Evolutionary conservation across 37 sponge, comb jelly and placozoan genomes (phyloP).

Genomic region (Petrosia ficiformis): DNA sequence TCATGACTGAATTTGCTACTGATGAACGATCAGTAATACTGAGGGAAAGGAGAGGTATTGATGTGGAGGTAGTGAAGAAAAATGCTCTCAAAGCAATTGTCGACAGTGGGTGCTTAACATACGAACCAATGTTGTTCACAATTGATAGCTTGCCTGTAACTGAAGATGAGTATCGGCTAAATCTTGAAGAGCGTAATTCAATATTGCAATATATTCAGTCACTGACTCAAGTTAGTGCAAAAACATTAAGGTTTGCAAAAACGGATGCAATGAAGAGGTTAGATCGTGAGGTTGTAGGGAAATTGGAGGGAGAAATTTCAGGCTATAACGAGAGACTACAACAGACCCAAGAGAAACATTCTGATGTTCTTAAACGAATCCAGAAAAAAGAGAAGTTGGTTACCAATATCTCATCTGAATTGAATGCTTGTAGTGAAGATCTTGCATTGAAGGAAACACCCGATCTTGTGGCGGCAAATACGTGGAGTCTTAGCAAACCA

Average conservation of each 20-base stretch:
- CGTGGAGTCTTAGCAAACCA: conserved; percentile 8
- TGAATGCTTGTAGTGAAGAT: background rate
- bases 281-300: conserved; percentile 1
- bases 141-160: conserved; percentile 31
- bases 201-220: conserved; percentile 13
- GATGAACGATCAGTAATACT: conserved; percentile 8
- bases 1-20: conserved; percentile 31
- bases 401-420: background rate
- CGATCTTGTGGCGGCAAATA: background rate
- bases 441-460: conserved; percentile 3
- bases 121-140: conserved; percentile 14
- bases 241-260: conserved; percentile 15
- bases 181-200: background rate
- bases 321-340: conserved; percentile 11
- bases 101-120: background rate
- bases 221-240: background rate
- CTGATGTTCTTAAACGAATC: background rate
- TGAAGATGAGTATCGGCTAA: background rate
- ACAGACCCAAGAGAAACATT: background rate
- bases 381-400: background rate
- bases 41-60: conserved; percentile 16
- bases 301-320: conserved; percentile 22
- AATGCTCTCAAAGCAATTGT: conserved; percentile 31
- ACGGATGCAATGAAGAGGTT: conserved; percentile 5
- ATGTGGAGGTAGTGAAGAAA: conserved; percentile 8